Conservation (phyloP, 2,888 invertebrate genomes). For the Exephanes ischioxanthus region DNA sequence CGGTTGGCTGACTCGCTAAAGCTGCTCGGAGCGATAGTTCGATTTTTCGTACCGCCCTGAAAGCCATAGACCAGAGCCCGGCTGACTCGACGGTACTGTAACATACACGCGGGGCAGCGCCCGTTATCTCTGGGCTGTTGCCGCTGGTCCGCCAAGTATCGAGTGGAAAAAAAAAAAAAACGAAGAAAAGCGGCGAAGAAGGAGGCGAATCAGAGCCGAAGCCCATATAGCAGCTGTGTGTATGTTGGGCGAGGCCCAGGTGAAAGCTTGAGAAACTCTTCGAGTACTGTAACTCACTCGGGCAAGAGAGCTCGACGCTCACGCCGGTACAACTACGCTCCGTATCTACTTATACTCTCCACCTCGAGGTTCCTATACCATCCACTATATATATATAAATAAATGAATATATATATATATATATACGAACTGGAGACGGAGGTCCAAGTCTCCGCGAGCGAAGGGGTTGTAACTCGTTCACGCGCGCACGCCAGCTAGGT, state of each 20-base stretch:
- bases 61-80: constrained; percentile 43
- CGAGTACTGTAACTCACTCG: constrained; percentile 67
- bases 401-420: constrained; percentile 13
- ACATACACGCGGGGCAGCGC: constrained; percentile 51
- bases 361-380: constrained; percentile 34
- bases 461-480: constrained; percentile 66
- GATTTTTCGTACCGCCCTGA: constrained; percentile 74
- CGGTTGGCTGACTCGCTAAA: constrained; percentile 78
- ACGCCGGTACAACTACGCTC: constrained; percentile 35
- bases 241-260: constrained; percentile 77
- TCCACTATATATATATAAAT: constrained; percentile 15
- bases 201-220: constrained; percentile 50
- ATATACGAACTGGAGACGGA: background rate
- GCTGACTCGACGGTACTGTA: constrained; percentile 39
- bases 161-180: constrained; percentile 28
- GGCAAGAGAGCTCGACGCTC: constrained; percentile 53
- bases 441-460: constrained; percentile 39
- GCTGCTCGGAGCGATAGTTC: constrained; percentile 70
- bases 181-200: constrained; percentile 49
- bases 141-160: constrained; percentile 35
- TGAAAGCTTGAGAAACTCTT: constrained; percentile 81
- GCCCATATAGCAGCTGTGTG: constrained; percentile 62
- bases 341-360: constrained; percentile 52
- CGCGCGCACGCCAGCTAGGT: constrained; percentile 48
- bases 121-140: constrained; percentile 68